Percentiles rank a stretch among this genome's conserved stretches.
These are phyloP conservation scores for Eutolmus rufibarbis DNA, from an alignment of 2,888 invertebrate species.

Conservation along the genomic window DNA sequence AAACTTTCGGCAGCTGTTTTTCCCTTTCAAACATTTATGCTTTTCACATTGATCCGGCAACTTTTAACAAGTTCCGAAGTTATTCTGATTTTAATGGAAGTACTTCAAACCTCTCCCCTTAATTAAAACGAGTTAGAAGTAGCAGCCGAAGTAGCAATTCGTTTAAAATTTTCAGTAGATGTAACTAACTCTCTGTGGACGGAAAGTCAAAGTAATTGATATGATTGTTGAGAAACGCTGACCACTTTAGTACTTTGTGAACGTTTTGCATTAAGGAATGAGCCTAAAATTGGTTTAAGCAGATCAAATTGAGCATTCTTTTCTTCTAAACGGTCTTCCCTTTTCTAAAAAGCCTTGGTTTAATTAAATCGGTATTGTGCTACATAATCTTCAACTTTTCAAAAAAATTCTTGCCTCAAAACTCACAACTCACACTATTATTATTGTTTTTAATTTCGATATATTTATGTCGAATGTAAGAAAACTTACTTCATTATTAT, in stretches of 20 bases:
- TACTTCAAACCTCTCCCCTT: neutral
- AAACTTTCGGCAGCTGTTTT: neutral
- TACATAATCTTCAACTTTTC: no score
- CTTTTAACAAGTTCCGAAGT: neutral
- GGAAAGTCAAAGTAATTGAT: neutral
- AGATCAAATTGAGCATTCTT: no score
- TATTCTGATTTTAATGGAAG: neutral
- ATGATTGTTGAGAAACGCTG: neutral
- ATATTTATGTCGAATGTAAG: no score
- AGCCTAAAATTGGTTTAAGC: neutral
- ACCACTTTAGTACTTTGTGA: neutral
- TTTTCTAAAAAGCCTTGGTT: no score
- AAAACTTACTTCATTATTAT: no score
- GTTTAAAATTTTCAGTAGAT: neutral
- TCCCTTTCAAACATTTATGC: neutral
- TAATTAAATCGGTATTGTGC: no score
- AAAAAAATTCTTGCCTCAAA: no score
- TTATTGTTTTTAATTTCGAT: no score
- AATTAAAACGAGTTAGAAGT: neutral
- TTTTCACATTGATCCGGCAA: neutral
- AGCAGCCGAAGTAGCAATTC: neutral
- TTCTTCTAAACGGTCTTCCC: no score
- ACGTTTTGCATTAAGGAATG: neutral
- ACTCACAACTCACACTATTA: no score
- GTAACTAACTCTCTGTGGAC: neutral